phyloP scores from a whole-genome alignment of 2,797 vertebrate genomes.

The Lindbergichthys nudifrons region DNA sequence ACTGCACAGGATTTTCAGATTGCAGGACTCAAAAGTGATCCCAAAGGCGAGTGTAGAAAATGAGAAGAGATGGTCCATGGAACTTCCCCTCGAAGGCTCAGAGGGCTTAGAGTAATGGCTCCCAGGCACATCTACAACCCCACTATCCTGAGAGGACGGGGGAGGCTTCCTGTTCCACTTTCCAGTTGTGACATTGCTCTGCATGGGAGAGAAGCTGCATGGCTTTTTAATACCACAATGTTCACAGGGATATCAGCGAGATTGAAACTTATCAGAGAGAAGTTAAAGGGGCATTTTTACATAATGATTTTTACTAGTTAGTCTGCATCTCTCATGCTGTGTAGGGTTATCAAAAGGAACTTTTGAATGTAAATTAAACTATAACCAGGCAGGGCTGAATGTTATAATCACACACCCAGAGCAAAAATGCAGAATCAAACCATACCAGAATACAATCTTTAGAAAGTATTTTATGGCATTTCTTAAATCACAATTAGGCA shows the following conservation, averaged over 20 bases:
- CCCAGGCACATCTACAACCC: constrained; percentile 56
- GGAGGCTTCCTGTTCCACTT: constrained; percentile 66
- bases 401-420: background rate
- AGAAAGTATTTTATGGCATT: background rate
- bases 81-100: constrained; percentile 57
- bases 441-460: constrained; percentile 7
- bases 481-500: background rate
- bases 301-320: constrained; percentile 1
- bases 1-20: constrained; percentile 57
- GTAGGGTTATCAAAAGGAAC: background rate
- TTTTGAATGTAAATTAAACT: constrained; percentile 2
- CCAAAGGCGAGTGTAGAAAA: constrained; percentile 50
- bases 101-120: constrained; percentile 61
- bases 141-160: constrained; percentile 44
- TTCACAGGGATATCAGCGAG: constrained; percentile 29
- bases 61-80: constrained; percentile 30
- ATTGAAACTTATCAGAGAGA: constrained; percentile 19
- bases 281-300: constrained; percentile 20
- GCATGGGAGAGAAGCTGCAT: constrained; percentile 29
- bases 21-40: constrained; percentile 53
- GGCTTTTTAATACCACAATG: constrained; percentile 25
- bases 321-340: background rate
- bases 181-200: constrained; percentile 48
- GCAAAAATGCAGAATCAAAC: background rate
- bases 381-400: background rate